phyloP scores from a whole-genome alignment of 1,140 invertebrate genomes.

The Drosophila melanica region DNA sequence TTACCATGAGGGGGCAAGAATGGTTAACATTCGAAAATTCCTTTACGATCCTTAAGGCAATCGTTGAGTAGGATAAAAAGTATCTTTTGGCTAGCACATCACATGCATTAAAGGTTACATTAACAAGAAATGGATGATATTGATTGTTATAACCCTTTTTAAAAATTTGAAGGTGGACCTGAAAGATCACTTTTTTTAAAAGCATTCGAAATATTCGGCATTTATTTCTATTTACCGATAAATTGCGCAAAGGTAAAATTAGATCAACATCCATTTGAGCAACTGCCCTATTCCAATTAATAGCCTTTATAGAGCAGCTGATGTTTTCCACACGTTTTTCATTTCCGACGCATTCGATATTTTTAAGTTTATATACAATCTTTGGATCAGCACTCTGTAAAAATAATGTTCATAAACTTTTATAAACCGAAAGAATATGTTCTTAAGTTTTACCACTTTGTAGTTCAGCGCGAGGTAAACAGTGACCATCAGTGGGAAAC shows the following conservation, averaged over 20 bases:
- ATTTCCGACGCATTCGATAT: conserved; percentile 31
- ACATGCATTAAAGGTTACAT: conserved; percentile 31
- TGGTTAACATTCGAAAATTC: conserved; percentile 8
- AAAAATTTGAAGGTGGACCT: conserved; percentile 12
- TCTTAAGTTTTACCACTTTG: too few species aligned
- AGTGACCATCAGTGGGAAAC: too few species aligned
- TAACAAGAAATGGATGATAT: conserved; percentile 48
- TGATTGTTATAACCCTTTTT: conserved; percentile 48
- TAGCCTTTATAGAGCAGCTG: conserved; percentile 30
- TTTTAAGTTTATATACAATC: conserved; percentile 40
- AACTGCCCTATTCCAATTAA: conserved; percentile 49
- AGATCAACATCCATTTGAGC: conserved; percentile 51
- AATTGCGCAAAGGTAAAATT: conserved; percentile 16
- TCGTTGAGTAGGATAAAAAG: conserved; percentile 15
- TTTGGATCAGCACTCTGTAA: too few species aligned
- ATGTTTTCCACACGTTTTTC: conserved; percentile 4
- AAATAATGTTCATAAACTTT: neutral
- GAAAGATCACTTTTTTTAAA: too few species aligned
- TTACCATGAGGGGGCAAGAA: conserved; percentile 33
- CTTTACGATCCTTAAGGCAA: neutral
- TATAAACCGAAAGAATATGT: too few species aligned
- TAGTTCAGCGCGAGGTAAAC: too few species aligned
- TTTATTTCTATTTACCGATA: conserved; percentile 26
- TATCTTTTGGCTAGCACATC: conserved; percentile 26
- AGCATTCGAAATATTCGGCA: neutral